Base-by-base conservation (phyloP, 2,113 vertebrate genomes). In the Neotoma lepida region DNA sequence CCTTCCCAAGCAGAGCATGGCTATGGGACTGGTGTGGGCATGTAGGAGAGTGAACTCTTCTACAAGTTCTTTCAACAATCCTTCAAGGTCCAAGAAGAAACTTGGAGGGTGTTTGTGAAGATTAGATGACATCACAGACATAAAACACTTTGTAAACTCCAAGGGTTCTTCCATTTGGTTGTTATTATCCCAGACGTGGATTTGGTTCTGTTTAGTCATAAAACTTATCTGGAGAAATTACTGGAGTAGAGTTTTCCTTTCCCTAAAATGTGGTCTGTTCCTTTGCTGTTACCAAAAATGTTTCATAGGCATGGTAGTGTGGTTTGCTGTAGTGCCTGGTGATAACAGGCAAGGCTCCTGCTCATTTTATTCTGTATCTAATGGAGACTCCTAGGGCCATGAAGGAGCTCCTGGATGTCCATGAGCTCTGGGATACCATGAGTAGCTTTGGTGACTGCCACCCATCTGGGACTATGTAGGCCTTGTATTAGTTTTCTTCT, bases 91-190 rank as follows among this genome's bases (percentile, higher is more conserved):
- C 44, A 68, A 86, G 71, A 91, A 89, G 82, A 76, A 91, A 91
- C 46, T 44, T 58, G 6, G 20, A 86, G 61, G 39, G 61, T 94
- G 61, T 93, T 66, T 77, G 44, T 30, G 35, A 93, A 73, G 24
- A 26, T 61, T 78, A 30, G 39, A 90, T 94, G 95, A 93, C 81
- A 39, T 96, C 68, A 90, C 49, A 66, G 93, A 82, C 89, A 84
- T 87, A 92, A 91, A 91, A 94, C 90, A 91, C 74, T 58, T 46
- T 89, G 93, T 91, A 93, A 94, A 94, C 22, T 20, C 80, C 24
- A 39, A 77, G 28, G 7, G n/a, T 88, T 94, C 56, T 87, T 90
- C 70, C 81, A 56, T 93, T 91, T 90, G 86, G 63, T 87, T 90
- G 44, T 63, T 91, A 49, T 93, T 94, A 80, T 92, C 56, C 71